Evolutionary conservation across 2,113 vertebrate species (phyloP), one percentile per base, ranked within the genome.

Genomic region (Saccopteryx leptura): DNA sequence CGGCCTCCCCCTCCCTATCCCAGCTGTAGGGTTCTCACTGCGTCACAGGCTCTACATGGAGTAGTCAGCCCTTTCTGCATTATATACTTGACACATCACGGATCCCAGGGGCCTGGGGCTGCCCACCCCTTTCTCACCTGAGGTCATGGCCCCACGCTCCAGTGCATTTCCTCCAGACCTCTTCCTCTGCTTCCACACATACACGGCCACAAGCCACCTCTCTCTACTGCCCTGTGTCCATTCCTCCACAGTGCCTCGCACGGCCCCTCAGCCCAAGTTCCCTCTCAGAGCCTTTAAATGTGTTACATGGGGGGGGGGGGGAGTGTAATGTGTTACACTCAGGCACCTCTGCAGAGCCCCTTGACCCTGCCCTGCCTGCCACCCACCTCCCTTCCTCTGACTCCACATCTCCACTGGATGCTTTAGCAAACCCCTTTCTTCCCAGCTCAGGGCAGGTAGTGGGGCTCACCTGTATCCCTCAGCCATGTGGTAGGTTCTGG

Each of bases 191-290:
- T 5, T 58, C 4, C 56, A 58, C 39, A 39, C 39, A 39, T 39
- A 39, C 39, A 39, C 39, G 39, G 83, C 31, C 39, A 12, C 39
- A 68, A 39, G 46, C 54, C 31, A 3, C 33, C 17, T 4, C 87
- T 24, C 21, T 28, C 33, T 28, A 23, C 15, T 1, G 11, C 23
- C 54, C 69, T 24, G 12, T 9, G 21, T 8, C 17, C 17, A 1
- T 15, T 4, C 46, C 17, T 3, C 31, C 68, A 7, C 3, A 0
- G 19, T 0, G 21, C 28, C 52, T 50, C 26, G 21, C 2, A 21
- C 65, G 26, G 82, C 63, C 48, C 48, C 9, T 63, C 13, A n/a
- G 65, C 19, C 81, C 2, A 63, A 0, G 0, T 26, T 3, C 63
- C 46, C 33, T 19, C 54, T 48, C 58, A 19, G 15, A 21, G 18